Conservation (phyloP, 2,797 vertebrate species). For the Picus viridis region DNA sequence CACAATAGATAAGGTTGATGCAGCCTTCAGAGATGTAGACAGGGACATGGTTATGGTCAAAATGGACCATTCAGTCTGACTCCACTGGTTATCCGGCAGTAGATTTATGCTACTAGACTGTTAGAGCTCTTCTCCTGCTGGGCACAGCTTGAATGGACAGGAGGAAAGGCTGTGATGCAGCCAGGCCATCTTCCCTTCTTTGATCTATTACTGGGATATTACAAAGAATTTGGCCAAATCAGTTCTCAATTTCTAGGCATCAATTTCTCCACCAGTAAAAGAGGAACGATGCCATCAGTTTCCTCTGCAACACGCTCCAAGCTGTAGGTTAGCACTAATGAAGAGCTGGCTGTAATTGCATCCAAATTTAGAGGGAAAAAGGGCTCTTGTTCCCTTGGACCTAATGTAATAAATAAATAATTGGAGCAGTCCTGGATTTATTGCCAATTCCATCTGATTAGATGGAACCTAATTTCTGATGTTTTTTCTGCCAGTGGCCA, state of each 20-base stretch:
- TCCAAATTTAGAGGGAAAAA: conserved; percentile 56
- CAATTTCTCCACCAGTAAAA: not conserved
- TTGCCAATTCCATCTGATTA: conserved; percentile 56
- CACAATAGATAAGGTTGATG: not conserved
- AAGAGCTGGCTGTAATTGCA: conserved; percentile 37
- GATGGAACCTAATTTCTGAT: conserved; percentile 33
- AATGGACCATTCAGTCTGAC: not conserved
- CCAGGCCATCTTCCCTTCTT: not conserved
- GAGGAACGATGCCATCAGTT: conserved; percentile 14
- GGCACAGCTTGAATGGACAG: not conserved
- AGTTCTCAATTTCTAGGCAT: not conserved
- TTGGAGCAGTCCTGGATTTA: not conserved
- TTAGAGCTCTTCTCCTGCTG: not conserved
- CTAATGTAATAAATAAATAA: conserved; percentile 62
- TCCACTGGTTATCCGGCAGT: not conserved
- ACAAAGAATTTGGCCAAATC: not conserved
- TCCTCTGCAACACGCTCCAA: not conserved
- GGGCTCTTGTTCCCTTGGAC: conserved; percentile 34
- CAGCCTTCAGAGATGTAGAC: not conserved
- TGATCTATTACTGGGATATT: not conserved
- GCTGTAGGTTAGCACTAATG: conserved; percentile 28
- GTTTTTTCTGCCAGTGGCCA: conserved; percentile 6
- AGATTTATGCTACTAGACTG: not conserved
- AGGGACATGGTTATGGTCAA: not conserved
- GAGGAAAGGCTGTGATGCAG: not conserved